These are phyloP conservation scores for Malurus cyaneus DNA, from an alignment of 2,113 vertebrate genomes.

Conservation along the genomic window DNA sequence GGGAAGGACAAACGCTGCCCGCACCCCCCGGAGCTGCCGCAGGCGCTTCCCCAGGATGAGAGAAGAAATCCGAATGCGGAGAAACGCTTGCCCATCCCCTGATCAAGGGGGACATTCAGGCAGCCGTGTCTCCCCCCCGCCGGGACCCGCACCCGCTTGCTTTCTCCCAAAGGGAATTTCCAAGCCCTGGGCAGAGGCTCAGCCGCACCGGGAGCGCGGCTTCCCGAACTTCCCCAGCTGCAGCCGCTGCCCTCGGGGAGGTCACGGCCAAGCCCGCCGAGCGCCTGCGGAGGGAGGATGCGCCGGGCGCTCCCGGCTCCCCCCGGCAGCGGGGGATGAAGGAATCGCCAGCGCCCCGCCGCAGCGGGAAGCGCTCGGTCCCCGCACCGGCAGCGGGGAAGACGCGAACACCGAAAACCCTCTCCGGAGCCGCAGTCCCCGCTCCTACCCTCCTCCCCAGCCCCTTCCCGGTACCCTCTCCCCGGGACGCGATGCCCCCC, in stretches of 20 bases:
- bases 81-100: neutral
- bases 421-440: neutral
- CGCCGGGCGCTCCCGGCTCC: slow-evolving; percentile 3
- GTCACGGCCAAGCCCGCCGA: neutral
- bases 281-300: neutral
- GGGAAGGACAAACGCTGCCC: slow-evolving; percentile 22
- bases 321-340: neutral
- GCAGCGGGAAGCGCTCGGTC: slow-evolving; percentile 6
- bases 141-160: neutral
- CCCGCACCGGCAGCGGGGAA: neutral
- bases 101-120: neutral
- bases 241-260: slow-evolving; percentile 22
- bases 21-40: neutral
- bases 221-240: neutral
- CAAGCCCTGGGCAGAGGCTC: neutral
- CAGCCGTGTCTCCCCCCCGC: neutral
- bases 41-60: neutral
- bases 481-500: neutral
- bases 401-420: neutral
- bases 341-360: neutral
- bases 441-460: neutral
- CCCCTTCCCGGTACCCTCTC: neutral
- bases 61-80: neutral
- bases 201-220: neutral
- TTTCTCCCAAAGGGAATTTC: neutral